Conservation (phyloP, 2,797 vertebrate genomes). For the Hydrocynus forskahlii region DNA sequence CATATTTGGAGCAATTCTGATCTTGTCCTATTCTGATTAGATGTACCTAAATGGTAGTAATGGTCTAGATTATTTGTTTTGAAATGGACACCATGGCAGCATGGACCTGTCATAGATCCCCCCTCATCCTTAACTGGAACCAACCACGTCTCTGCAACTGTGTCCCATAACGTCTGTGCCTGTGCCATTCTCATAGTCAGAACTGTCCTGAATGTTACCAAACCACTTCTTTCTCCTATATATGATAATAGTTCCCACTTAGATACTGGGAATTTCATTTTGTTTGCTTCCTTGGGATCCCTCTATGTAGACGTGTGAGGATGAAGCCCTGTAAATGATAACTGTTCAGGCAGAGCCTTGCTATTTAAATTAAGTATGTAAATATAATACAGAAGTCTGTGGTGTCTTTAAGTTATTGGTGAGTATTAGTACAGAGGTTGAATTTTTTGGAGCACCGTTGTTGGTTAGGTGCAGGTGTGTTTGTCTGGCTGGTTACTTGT, state of each 20-base stretch:
- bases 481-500: constrained; percentile 23
- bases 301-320: not conserved
- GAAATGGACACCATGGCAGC: not conserved
- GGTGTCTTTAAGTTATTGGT: constrained; percentile 49
- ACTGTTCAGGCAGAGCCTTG: not conserved
- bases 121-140: not conserved
- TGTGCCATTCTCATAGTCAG: not conserved
- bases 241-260: not conserved
- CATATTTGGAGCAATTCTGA: no score
- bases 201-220: not conserved
- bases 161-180: not conserved
- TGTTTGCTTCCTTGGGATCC: not conserved
- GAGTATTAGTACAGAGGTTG: constrained; percentile 23
- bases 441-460: not conserved
- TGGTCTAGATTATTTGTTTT: not conserved
- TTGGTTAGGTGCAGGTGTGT: constrained; percentile 37
- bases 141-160: not conserved
- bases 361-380: not conserved
- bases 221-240: not conserved
- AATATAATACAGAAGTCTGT: constrained; percentile 16
- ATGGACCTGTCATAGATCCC: not conserved
- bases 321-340: not conserved
- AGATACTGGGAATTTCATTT: not conserved
- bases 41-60: not conserved
- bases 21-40: no score